phyloP scores from a whole-genome alignment of 2,113 vertebrate species.

The Caracal caracal region DNA sequence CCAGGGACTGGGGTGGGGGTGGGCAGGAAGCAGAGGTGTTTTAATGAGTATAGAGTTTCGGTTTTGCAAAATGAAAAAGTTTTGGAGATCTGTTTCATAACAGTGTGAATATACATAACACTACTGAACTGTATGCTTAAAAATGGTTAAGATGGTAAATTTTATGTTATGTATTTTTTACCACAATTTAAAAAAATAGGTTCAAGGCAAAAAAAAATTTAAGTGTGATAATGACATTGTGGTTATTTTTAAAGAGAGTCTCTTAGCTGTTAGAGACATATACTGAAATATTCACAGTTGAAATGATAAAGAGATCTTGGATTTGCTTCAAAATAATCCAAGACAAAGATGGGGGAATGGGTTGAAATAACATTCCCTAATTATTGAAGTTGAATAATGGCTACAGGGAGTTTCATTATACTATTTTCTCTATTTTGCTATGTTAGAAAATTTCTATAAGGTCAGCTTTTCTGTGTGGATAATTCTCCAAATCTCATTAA shows the following conservation, averaged over 20 bases:
- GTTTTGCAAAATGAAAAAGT: neutral
- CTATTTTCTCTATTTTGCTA: neutral
- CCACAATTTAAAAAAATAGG: neutral
- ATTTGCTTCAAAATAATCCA: neutral
- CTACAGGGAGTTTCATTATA: neutral
- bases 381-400: neutral
- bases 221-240: neutral
- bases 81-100: neutral
- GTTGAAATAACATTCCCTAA: neutral
- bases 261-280: neutral
- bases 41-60: neutral
- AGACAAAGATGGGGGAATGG: neutral
- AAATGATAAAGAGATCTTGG: neutral
- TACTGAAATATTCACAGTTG: neutral
- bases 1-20: neutral
- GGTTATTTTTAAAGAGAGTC: neutral
- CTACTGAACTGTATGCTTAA: neutral
- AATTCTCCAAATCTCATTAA: neutral
- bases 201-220: neutral
- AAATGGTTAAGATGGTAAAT: neutral
- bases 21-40: neutral
- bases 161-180: neutral
- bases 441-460: neutral
- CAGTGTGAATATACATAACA: neutral
- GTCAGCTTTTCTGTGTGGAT: neutral